A percentile compares a stretch with the other conserved stretches of the same genome.
Conservation (phyloP, 1,140 invertebrate species). For the Archivesica marissinica region DNA sequence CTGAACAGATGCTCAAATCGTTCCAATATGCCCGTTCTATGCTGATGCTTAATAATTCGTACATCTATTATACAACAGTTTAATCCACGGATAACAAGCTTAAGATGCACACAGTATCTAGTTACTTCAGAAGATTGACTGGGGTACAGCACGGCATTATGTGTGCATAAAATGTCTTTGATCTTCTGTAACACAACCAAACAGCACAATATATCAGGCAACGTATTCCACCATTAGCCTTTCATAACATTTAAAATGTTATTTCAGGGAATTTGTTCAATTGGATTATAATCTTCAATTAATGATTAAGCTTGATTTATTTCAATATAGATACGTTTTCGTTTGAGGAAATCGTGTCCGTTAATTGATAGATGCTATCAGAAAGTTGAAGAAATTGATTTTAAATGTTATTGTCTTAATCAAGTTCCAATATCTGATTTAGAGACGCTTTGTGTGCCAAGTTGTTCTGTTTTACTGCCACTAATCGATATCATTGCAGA, state of each 20-base stretch:
- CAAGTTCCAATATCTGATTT: constrained; percentile 35
- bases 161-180: constrained; percentile 7
- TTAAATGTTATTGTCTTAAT: constrained; percentile 59
- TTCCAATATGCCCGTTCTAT: too few species aligned
- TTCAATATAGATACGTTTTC: constrained; percentile 45
- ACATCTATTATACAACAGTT: too few species aligned
- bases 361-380: constrained; percentile 58
- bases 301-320: constrained; percentile 59
- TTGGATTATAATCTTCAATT: constrained; percentile 51
- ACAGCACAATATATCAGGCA: constrained; percentile 1
- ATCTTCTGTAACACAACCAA: not conserved
- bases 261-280: constrained; percentile 24
- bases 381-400: constrained; percentile 53
- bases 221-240: constrained; percentile 16
- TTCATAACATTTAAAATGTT: constrained; percentile 28
- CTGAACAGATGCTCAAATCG: too few species aligned
- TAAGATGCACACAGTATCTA: too few species aligned
- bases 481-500: not conserved
- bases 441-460: constrained; percentile 17
- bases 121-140: too few species aligned
- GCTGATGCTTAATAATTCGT: too few species aligned
- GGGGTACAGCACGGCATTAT: too few species aligned
- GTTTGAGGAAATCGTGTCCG: constrained; percentile 42
- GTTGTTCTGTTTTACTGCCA: not conserved
- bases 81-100: too few species aligned